Evolutionary conservation across 1,140 invertebrate species (phyloP), one percentile per base, ranked within the genome.

Genomic region (Holotrichia oblita): DNA sequence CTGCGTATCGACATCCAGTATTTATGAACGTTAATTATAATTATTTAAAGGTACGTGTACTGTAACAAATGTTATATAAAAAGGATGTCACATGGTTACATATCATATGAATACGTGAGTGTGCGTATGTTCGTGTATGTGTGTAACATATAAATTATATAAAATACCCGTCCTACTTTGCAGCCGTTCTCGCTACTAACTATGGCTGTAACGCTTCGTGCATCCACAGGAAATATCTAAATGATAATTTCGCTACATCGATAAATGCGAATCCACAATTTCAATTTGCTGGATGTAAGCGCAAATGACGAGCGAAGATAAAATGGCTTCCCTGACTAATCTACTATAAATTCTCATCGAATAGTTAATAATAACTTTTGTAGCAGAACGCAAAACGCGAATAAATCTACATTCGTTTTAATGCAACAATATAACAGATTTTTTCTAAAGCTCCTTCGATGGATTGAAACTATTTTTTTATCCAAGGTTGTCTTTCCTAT

Each of bases 21-120:
- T 69, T 69, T 69, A 17, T 22, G 61, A 69, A 69, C 61, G 61
- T 3, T 69, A 69, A 69, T 69, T 69, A 69, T 69, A 69, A 69
- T 69, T 22, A 69, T 69, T 69, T 69, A 27, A 20, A 69, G 61
- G 22, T 69, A 69, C 61, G 6, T 69, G 61, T 69, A 69, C 17
- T 69, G 61, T 69, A 69, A 69, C 61, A 69, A 69, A 69, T 69
- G 61, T 69, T 69, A 69, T 69, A 69, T 69, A 69, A 69, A 69
- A 69, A 69, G 48, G 48, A 55, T 14, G 27, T 69, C 22, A 69
- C 8, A 69, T 69, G 17, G 22, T 34, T 69, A 69, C 61, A 69
- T 69, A 69, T 48, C 44, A 48, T 17, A 17, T 8, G 1, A 17
- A 17, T 48, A 48, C 7, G 7, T 48, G n/a, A 10, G 44, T 48